These are phyloP conservation scores for Halictus ligatus DNA, from an alignment of 2,888 invertebrate species.

Conservation along the genomic window DNA sequence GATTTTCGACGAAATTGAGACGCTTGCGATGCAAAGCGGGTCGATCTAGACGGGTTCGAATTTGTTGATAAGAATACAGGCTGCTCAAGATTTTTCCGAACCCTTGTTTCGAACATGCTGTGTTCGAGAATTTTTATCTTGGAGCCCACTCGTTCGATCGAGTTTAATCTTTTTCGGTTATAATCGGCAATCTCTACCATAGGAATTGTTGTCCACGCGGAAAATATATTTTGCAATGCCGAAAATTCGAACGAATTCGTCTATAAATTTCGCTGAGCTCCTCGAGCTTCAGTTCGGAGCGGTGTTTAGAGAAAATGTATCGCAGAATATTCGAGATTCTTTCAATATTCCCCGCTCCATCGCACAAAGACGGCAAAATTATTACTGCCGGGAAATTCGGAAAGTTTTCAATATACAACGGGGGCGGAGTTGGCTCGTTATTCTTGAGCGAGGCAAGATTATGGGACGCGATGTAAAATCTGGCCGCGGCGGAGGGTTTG, in stretches of 20 bases:
- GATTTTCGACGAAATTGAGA: not conserved
- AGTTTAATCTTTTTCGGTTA: not conserved
- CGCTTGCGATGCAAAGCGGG: not conserved
- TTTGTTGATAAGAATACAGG: not conserved
- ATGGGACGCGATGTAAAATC: slow-evolving; percentile 17
- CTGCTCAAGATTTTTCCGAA: not conserved
- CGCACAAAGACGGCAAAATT: not conserved
- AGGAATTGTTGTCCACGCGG: not conserved
- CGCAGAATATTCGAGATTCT: not conserved
- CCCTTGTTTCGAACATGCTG: not conserved
- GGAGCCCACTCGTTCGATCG: not conserved
- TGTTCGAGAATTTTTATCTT: not conserved
- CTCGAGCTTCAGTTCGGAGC: not conserved
- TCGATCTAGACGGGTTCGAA: not conserved
- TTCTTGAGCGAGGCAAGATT: slow-evolving; percentile 23
- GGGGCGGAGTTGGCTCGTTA: slow-evolving; percentile 3
- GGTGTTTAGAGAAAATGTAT: not conserved
- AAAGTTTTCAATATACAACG: not conserved
- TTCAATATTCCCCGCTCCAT: not conserved
- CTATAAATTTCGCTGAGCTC: not conserved
- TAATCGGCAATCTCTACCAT: too few species aligned
- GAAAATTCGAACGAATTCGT: not conserved
- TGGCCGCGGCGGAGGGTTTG: slow-evolving; percentile 14
- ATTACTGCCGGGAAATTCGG: not conserved
- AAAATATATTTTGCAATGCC: not conserved